Conservation (phyloP, 2,888 invertebrate species). For the Argyra leucocephala region DNA sequence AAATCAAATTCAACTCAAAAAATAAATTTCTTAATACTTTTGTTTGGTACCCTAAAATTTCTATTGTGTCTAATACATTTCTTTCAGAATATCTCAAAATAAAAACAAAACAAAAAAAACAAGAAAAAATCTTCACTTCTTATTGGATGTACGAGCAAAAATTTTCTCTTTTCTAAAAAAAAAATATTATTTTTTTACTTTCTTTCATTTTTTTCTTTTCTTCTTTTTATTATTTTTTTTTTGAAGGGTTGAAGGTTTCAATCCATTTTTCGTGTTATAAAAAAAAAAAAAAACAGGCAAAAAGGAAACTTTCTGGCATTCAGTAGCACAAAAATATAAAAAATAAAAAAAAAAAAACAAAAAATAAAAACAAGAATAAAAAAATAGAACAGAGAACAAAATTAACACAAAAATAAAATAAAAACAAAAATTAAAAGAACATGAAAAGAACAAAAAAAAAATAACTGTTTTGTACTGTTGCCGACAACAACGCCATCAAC, state of each 20-base stretch:
- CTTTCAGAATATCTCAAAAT: background rate
- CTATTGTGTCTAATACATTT: background rate
- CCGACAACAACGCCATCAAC: constrained; percentile 2
- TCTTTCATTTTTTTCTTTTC: constrained; percentile 17
- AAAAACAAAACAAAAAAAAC: background rate
- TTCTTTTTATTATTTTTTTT: constrained; percentile 7
- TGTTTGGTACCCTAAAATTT: too few relatives aligned
- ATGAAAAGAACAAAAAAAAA: background rate
- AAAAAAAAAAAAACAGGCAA: background rate
- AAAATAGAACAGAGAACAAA: background rate
- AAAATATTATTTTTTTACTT: background rate
- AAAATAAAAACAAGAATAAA: background rate
- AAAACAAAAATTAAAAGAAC: background rate
- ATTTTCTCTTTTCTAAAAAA: background rate
- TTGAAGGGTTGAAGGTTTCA: constrained; percentile 22
- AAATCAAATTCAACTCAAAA: too few relatives aligned
- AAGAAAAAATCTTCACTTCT: background rate
- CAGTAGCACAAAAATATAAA: background rate
- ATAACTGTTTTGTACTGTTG: background rate
- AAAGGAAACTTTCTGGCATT: background rate
- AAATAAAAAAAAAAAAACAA: background rate
- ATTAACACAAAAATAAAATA: background rate
- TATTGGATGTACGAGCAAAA: background rate
- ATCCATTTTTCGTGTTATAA: constrained; percentile 17
- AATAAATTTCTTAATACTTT: too few relatives aligned